phyloP scores from a whole-genome alignment of 2,797 vertebrate genomes.

The Sebastes taczanowskii region DNA sequence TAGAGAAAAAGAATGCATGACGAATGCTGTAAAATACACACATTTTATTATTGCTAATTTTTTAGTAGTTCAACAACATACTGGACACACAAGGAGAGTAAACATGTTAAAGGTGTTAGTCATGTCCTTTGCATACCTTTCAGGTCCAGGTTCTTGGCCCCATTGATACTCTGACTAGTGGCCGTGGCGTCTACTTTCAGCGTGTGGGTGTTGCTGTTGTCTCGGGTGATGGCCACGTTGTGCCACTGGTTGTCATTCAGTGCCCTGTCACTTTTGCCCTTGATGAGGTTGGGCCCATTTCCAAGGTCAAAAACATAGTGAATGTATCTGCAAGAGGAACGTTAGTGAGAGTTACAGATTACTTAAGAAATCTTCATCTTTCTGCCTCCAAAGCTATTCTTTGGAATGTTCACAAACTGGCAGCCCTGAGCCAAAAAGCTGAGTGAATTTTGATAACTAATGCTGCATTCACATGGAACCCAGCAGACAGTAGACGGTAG shows the following conservation, averaged over 20 bases:
- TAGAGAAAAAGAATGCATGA: neutral
- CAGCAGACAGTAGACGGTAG: neutral
- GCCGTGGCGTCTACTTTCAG: constrained; percentile 93
- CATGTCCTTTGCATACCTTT: constrained; percentile 41
- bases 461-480: neutral
- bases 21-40: neutral
- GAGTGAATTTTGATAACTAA: neutral
- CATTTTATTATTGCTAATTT: neutral
- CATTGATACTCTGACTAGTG: constrained; percentile 96
- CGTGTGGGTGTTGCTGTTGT: constrained; percentile 97
- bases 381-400: neutral
- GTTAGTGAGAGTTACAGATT: neutral
- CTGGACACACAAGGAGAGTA: neutral
- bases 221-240: constrained; percentile 95
- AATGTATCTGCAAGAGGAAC: constrained; percentile 66
- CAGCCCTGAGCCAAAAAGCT: neutral
- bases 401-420: neutral
- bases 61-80: neutral
- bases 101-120: neutral
- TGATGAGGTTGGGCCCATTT: constrained; percentile 97
- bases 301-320: constrained; percentile 98
- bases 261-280: constrained; percentile 94
- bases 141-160: constrained; percentile 96
- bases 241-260: constrained; percentile 99
- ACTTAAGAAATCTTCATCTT: neutral